These are phyloP conservation scores for Nansenia antarctica DNA, from an alignment of 2,113 vertebrate species.

Conservation along the genomic window DNA sequence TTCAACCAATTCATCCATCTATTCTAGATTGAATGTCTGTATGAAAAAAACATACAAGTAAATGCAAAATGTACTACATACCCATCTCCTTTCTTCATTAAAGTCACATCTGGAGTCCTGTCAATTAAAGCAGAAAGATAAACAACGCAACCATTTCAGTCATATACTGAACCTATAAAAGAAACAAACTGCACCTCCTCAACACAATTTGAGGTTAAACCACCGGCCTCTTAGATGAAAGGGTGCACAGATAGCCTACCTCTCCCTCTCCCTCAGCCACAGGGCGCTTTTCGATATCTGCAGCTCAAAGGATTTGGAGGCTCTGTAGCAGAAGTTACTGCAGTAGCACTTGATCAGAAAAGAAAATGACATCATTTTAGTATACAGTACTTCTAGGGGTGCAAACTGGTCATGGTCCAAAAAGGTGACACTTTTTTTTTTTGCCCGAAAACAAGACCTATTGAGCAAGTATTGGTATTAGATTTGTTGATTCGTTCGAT, in stretches of 20 bases:
- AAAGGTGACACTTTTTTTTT: too few relatives aligned
- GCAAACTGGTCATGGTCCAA: background rate
- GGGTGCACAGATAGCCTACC: slow-evolving; percentile 68
- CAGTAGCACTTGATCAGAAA: slow-evolving; percentile 84
- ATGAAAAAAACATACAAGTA: background rate
- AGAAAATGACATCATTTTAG: background rate
- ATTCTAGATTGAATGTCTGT: background rate
- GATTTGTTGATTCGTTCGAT: too few relatives aligned
- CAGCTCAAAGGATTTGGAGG: slow-evolving; percentile 90
- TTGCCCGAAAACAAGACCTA: too few relatives aligned
- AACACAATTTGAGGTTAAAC: background rate
- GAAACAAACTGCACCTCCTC: background rate
- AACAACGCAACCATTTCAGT: background rate
- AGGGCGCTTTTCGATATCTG: slow-evolving; percentile 90
- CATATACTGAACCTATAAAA: background rate
- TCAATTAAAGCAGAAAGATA: slow-evolving; percentile 38
- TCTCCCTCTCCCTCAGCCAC: slow-evolving; percentile 88
- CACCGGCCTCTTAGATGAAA: background rate
- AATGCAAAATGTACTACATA: slow-evolving; percentile 62
- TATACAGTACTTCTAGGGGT: background rate
- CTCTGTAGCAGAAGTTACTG: slow-evolving; percentile 94
- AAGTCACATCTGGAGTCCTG: slow-evolving; percentile 81
- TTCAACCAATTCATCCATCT: background rate
- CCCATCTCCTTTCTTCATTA: slow-evolving; percentile 85
- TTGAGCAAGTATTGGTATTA: too few relatives aligned